Evolutionary conservation across 1,140 invertebrate species (phyloP).

Genomic region (Ceratosolen fusciceps): DNA sequence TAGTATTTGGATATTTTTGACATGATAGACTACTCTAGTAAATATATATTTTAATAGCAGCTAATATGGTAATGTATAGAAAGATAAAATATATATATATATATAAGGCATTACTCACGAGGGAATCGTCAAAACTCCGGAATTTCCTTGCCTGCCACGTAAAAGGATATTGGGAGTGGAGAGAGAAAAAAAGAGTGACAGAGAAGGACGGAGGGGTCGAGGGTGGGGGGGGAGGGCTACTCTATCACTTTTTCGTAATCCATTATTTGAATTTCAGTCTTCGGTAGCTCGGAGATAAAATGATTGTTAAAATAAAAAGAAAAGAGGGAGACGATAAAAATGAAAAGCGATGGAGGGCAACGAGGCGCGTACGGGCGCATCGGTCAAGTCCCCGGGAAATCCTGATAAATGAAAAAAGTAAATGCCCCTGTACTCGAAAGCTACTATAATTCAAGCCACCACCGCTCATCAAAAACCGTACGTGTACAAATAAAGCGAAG

Average conservation of each 20-base stretch:
- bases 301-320: constrained; percentile 42
- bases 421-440: background rate
- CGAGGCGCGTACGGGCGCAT: background rate
- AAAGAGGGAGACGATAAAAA: constrained; percentile 39
- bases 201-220: too few species aligned
- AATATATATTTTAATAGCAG: background rate
- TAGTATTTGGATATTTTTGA: background rate
- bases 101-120: constrained; percentile 30
- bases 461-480: constrained; percentile 22
- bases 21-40: background rate
- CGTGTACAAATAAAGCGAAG: constrained; percentile 17
- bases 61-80: background rate
- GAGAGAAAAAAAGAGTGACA: too few species aligned
- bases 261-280: constrained; percentile 45
- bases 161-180: too few species aligned
- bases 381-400: constrained; percentile 45
- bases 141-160: background rate
- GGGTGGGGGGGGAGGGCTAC: background rate
- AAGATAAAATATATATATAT: background rate
- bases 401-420: constrained; percentile 48
- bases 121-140: constrained; percentile 17
- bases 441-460: background rate
- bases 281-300: constrained; percentile 25
- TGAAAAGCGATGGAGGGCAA: constrained; percentile 19
- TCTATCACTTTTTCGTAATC: constrained; percentile 39